Percentiles rank a stretch among this genome's conserved stretches.
These are phyloP conservation scores for Galerucella nymphaeae DNA, from an alignment of 2,888 invertebrate species.

Conservation along the genomic window DNA sequence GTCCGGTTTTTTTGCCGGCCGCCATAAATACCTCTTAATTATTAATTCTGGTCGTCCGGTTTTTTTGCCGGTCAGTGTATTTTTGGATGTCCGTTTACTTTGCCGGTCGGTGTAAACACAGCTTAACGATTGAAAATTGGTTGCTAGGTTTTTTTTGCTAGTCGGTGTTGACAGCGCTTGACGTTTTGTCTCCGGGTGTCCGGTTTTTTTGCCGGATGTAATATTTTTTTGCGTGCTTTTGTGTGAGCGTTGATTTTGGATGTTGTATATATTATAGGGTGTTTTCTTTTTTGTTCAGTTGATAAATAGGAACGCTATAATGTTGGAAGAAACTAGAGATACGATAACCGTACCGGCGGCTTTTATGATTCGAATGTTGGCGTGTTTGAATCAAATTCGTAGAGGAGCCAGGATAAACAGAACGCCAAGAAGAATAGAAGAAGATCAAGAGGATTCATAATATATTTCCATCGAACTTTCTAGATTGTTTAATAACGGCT, in stretches of 20 bases:
- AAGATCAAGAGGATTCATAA: slow-evolving; percentile 42
- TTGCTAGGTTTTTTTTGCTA: too few relatives aligned
- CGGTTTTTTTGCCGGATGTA: too few relatives aligned
- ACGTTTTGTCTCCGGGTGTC: too few relatives aligned
- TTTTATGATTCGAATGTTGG: slow-evolving; percentile 84
- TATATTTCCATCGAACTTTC: slow-evolving; percentile 1
- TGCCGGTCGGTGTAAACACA: too few relatives aligned
- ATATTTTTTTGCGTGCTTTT: too few relatives aligned
- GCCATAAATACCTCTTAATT: too few relatives aligned
- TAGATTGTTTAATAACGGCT: slow-evolving; percentile 9
- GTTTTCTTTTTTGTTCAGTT: slow-evolving; percentile 68
- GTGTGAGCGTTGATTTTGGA: background rate
- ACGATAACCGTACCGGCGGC: slow-evolving; percentile 89
- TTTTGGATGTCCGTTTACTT: too few relatives aligned
- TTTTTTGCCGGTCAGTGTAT: too few relatives aligned
- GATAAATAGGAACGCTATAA: slow-evolving; percentile 80
- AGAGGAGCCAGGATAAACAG: slow-evolving; percentile 59
- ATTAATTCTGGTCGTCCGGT: too few relatives aligned
- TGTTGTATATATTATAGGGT: slow-evolving; percentile 21
- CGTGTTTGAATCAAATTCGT: slow-evolving; percentile 75
- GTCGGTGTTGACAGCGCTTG: too few relatives aligned
- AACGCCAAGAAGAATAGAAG: slow-evolving; percentile 42
- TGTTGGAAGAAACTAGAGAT: slow-evolving; percentile 87
- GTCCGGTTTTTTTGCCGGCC: too few relatives aligned
- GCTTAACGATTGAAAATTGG: too few relatives aligned